phyloP scores from a whole-genome alignment of 2,797 vertebrate species.

The Macropodus opercularis region DNA sequence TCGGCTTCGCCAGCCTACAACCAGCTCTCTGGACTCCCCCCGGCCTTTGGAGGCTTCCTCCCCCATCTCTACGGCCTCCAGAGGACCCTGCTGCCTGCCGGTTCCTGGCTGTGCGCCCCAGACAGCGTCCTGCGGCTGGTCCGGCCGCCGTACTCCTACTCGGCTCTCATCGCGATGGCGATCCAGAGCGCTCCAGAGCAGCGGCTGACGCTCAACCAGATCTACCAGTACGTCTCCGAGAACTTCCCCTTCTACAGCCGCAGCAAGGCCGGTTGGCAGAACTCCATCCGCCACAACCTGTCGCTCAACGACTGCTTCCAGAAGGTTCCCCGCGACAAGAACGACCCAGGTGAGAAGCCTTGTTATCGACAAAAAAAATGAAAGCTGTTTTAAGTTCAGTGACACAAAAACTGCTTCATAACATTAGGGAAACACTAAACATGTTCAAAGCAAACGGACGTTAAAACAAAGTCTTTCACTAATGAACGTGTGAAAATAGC shows the following conservation, averaged over 20 bases:
- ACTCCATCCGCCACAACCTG: constrained; percentile 94
- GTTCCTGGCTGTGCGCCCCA: constrained; percentile 87
- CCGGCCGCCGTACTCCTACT: constrained; percentile 95
- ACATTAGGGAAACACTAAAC: too few relatives aligned
- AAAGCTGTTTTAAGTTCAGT: too few relatives aligned
- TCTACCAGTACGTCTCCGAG: constrained; percentile 92
- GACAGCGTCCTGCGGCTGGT: constrained; percentile 89
- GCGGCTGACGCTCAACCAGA: constrained; percentile 93
- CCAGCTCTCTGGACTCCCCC: constrained; percentile 1
- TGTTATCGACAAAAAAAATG: too few relatives aligned
- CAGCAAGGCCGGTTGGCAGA: constrained; percentile 95
- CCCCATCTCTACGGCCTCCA: constrained; percentile 84
- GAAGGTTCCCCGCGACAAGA: constrained; percentile 89
- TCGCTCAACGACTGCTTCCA: constrained; percentile 94
- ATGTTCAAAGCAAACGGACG: too few relatives aligned
- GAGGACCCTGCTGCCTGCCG: constrained; percentile 67
- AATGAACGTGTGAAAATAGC: too few relatives aligned
- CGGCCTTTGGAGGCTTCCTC: constrained; percentile 63
- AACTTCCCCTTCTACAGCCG: constrained; percentile 95
- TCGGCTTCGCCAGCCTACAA: rapidly evolving
- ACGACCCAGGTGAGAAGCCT: constrained; percentile 84
- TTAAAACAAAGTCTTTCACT: too few relatives aligned
- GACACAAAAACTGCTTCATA: too few relatives aligned
- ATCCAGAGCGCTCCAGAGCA: constrained; percentile 89
- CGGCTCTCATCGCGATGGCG: constrained; percentile 96